Percentiles rank a stretch among this genome's conserved stretches.
Conservation (phyloP, 1,140 invertebrate genomes). For the Schlechtendalia chinensis region DNA sequence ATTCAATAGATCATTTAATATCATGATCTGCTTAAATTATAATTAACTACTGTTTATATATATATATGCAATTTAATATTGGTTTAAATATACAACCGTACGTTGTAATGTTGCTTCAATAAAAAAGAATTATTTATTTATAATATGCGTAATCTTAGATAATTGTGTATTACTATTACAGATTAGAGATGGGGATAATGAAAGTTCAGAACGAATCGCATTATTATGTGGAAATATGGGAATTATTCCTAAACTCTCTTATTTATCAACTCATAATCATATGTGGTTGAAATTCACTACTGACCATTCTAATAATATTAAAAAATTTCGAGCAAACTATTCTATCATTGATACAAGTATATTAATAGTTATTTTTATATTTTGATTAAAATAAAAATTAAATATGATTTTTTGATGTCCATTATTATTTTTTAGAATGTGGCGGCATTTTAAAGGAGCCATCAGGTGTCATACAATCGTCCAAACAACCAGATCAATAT, state of each 20-base stretch:
- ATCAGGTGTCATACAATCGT: slow-evolving; percentile 61
- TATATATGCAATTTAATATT: too few relatives aligned
- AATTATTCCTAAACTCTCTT: slow-evolving; percentile 9
- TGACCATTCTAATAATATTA: slow-evolving; percentile 62
- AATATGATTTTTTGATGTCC: background rate
- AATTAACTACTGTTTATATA: too few relatives aligned
- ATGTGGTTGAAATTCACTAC: slow-evolving; percentile 69
- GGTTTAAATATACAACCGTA: too few relatives aligned
- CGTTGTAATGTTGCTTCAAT: too few relatives aligned
- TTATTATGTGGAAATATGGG: slow-evolving; percentile 10
- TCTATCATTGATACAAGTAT: slow-evolving; percentile 65
- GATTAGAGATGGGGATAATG: slow-evolving; percentile 31
- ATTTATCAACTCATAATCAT: slow-evolving; percentile 71
- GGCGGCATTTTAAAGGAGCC: slow-evolving; percentile 68
- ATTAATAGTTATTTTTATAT: too few relatives aligned
- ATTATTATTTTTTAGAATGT: slow-evolving; percentile 60
- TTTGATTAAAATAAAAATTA: background rate
- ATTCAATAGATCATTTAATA: too few relatives aligned
- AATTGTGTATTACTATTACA: background rate
- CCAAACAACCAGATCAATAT: slow-evolving; percentile 60
- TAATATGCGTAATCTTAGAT: too few relatives aligned
- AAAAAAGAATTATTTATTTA: too few relatives aligned
- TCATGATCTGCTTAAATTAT: too few relatives aligned
- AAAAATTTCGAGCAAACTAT: slow-evolving; percentile 74
- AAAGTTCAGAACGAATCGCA: slow-evolving; percentile 8